Evolutionary conservation across 1,140 invertebrate species (phyloP).

Genomic region (Halictus rubicundus): DNA sequence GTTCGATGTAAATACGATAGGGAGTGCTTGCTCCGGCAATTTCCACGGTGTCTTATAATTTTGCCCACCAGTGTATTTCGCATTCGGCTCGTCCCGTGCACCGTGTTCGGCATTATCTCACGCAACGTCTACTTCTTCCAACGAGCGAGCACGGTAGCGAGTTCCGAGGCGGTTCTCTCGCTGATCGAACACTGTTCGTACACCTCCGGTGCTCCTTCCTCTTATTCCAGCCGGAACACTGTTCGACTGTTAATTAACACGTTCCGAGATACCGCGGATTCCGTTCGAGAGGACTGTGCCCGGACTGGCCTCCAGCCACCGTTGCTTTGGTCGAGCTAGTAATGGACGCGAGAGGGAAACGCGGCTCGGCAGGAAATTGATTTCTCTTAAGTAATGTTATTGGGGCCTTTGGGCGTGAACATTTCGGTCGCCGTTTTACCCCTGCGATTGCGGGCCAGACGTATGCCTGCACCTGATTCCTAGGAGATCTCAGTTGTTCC

Average conservation of each 20-base stretch:
- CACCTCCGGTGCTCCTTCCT: too few species aligned
- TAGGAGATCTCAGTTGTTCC: too few species aligned
- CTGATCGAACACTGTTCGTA: neutral
- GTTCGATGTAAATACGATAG: too few species aligned
- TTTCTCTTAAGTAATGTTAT: neutral
- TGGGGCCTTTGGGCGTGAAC: neutral
- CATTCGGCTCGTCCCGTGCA: neutral
- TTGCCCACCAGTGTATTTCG: neutral
- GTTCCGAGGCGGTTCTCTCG: neutral
- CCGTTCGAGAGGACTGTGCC: neutral
- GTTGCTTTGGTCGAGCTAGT: neutral
- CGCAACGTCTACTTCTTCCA: constrained; percentile 23
- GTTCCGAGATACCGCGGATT: neutral
- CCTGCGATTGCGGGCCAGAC: too few species aligned
- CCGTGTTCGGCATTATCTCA: constrained; percentile 37
- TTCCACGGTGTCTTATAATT: too few species aligned
- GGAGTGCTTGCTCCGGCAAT: too few species aligned
- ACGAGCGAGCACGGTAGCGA: neutral
- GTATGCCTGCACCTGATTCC: too few species aligned
- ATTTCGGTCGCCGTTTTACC: neutral
- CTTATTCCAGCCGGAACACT: neutral
- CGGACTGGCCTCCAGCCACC: too few species aligned
- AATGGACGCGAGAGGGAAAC: neutral
- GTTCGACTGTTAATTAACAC: constrained; percentile 1
- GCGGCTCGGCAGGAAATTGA: neutral